Base-by-base conservation (phyloP, 2,113 vertebrate genomes). In the Lamprologus sp. region DNA sequence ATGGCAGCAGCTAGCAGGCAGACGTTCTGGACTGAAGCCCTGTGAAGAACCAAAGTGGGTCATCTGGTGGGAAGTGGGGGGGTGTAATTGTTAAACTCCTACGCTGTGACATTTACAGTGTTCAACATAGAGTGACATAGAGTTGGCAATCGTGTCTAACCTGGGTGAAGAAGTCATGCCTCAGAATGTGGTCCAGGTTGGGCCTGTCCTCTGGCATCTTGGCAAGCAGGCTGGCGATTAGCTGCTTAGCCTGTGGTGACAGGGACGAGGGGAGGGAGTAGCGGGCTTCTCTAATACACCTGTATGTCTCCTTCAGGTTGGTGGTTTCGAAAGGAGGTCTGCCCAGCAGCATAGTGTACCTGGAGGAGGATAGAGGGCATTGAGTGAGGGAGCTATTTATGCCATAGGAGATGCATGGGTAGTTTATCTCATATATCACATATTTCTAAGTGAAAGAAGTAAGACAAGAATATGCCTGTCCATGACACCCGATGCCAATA, bases 281-380 rank as follows among this genome's bases (percentile, higher is more conserved):
- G 60, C 98, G 97, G 2, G 99, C 99, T 94, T 99, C 99, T 82
- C 98, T 95, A 81, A 99, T 99, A 77, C 98, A 99, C 90, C 97
- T 96, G 90, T 99, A 99, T 0, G 99, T 99, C 96, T 99, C 99
- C 89, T 99, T 99, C 77, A 99, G 96, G 95, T 99, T 99, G 53
- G 98, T 99, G 53, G 99, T 99, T 96, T 99, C 99, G 94, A 99
- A 99, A 0, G 99, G 98, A 2, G 99, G 98, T 88, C 98, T 97
- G 87, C 99, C 99, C 89, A 98, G 93, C 17, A 99, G 94, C 98
- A 99, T 98, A 4, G 99, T 99, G 82, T 99, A 99, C 99, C 98
- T 99, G 92, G 13, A 91, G 56, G 3, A 51, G 23, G 37, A 83
- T 1, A 63, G 33, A 83, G 14, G 14, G 3, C 42, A 37, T 31